Percentiles rank a stretch among this genome's conserved stretches.
These are phyloP conservation scores for Zygaena filipendulae DNA, from an alignment of 2,888 invertebrate species.

Conservation along the genomic window DNA sequence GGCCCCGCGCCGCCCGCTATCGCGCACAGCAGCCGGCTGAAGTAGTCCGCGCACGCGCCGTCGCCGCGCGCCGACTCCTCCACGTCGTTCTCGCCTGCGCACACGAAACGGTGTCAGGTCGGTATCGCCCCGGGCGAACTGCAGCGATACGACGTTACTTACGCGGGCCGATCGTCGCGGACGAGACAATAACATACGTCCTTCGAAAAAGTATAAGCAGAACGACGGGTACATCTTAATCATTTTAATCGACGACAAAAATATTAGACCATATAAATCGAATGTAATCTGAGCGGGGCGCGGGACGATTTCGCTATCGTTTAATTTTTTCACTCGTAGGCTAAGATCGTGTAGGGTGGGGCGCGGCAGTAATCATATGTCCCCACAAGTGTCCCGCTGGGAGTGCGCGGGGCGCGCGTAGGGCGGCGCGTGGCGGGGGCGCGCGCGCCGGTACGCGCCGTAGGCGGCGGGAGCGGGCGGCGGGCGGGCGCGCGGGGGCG, in stretches of 20 bases:
- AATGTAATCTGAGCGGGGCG: too few species aligned
- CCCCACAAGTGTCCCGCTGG: too few species aligned
- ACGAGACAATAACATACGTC: too few species aligned
- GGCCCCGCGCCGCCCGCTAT: slow-evolving; percentile 27
- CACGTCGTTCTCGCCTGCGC: slow-evolving; percentile 53
- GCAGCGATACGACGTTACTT: slow-evolving; percentile 3
- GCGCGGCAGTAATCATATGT: too few species aligned
- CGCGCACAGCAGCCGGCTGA: slow-evolving; percentile 41
- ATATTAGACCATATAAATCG: too few species aligned
- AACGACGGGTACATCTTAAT: too few species aligned
- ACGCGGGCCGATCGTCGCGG: slow-evolving; percentile 6
- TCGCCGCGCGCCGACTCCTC: slow-evolving; percentile 31
- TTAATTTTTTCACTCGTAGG: too few species aligned
- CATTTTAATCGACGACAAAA: too few species aligned
- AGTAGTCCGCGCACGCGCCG: slow-evolving; percentile 29
- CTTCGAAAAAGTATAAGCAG: too few species aligned
- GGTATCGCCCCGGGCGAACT: slow-evolving; percentile 2
- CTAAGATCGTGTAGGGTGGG: too few species aligned
- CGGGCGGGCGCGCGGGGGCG: slow-evolving; percentile 8
- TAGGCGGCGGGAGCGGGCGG: slow-evolving; percentile 13
- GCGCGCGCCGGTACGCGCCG: slow-evolving; percentile 21
- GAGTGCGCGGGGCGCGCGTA: slow-evolving; percentile 6
- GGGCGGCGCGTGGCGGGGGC: slow-evolving; percentile 17
- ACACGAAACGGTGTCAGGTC: too few species aligned
- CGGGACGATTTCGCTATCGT: too few species aligned